phyloP scores from a whole-genome alignment of 2,797 vertebrate genomes.

The Artibeus jamaicensis region DNA sequence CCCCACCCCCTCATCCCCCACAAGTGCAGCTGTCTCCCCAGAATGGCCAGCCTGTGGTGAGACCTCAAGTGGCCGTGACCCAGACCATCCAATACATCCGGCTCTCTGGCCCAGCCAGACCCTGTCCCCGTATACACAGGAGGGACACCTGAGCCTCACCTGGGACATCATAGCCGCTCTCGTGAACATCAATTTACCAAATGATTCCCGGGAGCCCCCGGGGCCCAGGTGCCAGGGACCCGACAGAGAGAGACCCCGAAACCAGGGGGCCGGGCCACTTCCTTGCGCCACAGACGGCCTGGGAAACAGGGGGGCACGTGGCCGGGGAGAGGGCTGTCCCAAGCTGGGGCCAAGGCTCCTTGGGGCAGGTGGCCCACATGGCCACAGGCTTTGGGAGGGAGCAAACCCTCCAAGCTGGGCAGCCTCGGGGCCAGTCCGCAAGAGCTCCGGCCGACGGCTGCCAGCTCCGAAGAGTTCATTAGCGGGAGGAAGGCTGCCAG shows the following conservation, averaged over 20 bases:
- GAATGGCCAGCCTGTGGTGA: neutral
- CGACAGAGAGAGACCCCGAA: too few species aligned
- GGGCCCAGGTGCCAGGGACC: neutral
- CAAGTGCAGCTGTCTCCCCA: neutral
- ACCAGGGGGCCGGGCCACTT: neutral
- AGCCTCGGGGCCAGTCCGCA: neutral
- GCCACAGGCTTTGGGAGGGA: neutral
- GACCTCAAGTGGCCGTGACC: neutral
- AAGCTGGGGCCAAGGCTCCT: neutral
- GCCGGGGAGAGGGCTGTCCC: too few species aligned
- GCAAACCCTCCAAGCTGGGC: neutral
- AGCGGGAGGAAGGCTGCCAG: neutral
- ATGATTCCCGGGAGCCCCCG: neutral
- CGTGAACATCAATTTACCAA: neutral
- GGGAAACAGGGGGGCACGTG: too few species aligned
- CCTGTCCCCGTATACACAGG: accelerated
- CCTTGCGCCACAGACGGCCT: too few species aligned
- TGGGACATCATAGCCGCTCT: neutral
- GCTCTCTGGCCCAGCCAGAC: neutral
- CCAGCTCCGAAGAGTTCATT: neutral
- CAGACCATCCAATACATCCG: too few species aligned
- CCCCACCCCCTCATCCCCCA: accelerated
- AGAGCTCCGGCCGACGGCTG: neutral
- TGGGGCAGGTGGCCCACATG: neutral
- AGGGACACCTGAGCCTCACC: neutral